phyloP scores from a whole-genome alignment of 2,797 vertebrate species.

The Enteromius treurensis region DNA sequence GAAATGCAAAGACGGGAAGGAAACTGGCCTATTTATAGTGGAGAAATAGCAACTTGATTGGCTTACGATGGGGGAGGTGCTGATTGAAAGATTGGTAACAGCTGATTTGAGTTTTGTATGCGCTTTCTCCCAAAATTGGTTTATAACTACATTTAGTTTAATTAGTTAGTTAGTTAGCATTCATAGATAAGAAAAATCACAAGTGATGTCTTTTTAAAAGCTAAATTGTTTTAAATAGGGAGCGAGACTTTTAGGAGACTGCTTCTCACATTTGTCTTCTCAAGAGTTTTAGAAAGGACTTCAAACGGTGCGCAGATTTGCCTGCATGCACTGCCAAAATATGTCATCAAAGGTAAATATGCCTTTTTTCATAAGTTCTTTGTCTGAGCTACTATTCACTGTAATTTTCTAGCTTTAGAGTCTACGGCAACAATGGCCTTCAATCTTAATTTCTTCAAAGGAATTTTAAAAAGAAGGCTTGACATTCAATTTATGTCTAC shows the following conservation, averaged over 20 bases:
- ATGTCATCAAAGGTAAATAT: background rate
- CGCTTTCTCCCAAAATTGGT: too few species aligned
- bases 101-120: too few species aligned
- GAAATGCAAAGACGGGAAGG: too few species aligned
- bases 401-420: background rate
- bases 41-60: too few species aligned
- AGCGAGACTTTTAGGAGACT: background rate
- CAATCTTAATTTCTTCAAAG: background rate
- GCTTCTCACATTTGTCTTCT: background rate
- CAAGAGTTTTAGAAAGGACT: background rate
- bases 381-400: background rate
- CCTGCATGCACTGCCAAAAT: background rate
- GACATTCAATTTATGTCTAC: background rate
- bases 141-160: too few species aligned
- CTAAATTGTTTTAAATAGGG: background rate
- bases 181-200: background rate
- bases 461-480: background rate
- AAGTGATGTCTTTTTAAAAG: background rate
- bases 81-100: too few species aligned
- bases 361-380: background rate
- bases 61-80: too few species aligned
- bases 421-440: background rate
- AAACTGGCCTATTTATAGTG: too few species aligned
- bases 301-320: background rate
- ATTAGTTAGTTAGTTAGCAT: background rate